Evolutionary conservation across 2,797 vertebrate species (phyloP), one percentile per base, ranked within the genome.

Genomic region (Pseudotriccus pelzelni): DNA sequence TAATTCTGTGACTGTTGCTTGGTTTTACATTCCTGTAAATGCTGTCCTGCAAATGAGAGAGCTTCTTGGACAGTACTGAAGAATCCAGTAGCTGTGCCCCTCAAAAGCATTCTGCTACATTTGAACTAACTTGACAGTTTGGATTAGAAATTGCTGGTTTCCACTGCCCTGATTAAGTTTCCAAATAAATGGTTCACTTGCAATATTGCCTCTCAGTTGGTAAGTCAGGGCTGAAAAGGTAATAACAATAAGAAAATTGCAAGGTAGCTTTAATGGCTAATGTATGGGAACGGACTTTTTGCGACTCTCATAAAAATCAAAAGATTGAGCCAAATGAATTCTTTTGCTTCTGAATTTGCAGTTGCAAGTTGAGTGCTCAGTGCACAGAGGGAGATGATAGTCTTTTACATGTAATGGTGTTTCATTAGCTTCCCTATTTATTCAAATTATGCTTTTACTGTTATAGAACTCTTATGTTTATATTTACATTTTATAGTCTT

Each of bases 371-470:
- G 53, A 66, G 69, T 91, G 68, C 55, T 62, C 50, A 41, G 58
- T 84, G 64, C n/a, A 21, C 15, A 56, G 91, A n/a, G 46, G 82
- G 58, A 89, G 87, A 93, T 87, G 50, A 87, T 75, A 77, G 74
- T 85, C 82, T 94, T 39, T 83, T 86, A 84, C 68, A 63, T 84
- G 93, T 93, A 92, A 96, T 96, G 87, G 78, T 81, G 64, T 69
- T 94, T 90, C 94, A 93, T 97, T 97, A 96, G 74, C 79, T 68
- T 92, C 34, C 50, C 92, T 91, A 28, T 94, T 95, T 90, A 91
- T 94, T 83, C 85, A 92, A 93, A 96, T 94, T 94, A 90, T 96
- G 73, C 84, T 89, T 92, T 97, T 87, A 93, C 82, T 96, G 72
- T 84, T 93, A 64, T 77, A 66, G 84, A 95, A 94, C 34, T 14